These are phyloP conservation scores for Glaucomys volans DNA, from an alignment of 2,113 vertebrate species.

Conservation along the genomic window DNA sequence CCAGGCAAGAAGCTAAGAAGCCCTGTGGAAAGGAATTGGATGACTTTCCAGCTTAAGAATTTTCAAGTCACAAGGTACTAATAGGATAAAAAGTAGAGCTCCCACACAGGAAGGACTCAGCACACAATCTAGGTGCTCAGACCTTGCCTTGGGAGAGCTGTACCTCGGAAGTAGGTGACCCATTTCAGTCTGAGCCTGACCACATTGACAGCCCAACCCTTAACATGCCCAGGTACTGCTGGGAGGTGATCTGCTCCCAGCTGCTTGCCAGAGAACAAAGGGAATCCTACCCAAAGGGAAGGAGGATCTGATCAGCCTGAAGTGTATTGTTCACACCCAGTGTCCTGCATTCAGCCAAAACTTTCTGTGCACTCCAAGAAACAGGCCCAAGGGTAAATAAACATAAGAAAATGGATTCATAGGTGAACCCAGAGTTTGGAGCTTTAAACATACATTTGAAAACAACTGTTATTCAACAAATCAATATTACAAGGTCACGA, in stretches of 20 bases:
- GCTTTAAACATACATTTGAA: not conserved
- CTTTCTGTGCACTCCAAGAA: not conserved
- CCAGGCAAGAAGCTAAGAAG: not conserved
- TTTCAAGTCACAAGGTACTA: not conserved
- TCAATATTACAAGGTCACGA: not conserved
- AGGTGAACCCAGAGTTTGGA: not conserved
- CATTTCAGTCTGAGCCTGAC: not conserved
- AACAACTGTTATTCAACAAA: slow-evolving; percentile 6
- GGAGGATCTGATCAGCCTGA: not conserved
- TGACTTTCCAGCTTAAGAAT: not conserved
- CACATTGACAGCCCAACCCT: not conserved
- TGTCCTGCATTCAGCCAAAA: not conserved
- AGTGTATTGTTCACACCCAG: not conserved
- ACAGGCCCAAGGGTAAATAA: not conserved
- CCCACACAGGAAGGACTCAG: not conserved
- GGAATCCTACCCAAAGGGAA: not conserved
- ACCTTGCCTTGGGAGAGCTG: not conserved
- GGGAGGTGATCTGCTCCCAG: not conserved
- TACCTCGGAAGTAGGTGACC: not conserved
- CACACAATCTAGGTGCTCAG: not conserved
- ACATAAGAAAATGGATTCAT: not conserved
- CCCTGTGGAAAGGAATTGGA: not conserved
- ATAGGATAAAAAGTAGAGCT: not conserved
- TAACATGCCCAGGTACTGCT: not conserved
- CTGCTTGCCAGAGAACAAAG: not conserved